Conservation (phyloP, 2,113 vertebrate species). For the Datnioides undecimradiatus region DNA sequence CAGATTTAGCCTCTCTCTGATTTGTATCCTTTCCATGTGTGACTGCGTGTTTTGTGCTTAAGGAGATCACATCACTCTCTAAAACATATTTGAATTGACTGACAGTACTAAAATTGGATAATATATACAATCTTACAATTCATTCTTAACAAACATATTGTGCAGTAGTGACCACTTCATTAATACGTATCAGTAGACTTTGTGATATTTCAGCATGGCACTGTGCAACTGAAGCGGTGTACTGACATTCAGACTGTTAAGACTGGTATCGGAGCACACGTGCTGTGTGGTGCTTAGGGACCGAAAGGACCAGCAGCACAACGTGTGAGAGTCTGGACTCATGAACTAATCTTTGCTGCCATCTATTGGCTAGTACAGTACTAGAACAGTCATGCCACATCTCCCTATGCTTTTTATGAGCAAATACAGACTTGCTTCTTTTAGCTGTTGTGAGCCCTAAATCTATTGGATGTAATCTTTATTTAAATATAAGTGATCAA, state of each 20-base stretch:
- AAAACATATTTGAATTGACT: neutral
- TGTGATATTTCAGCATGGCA: neutral
- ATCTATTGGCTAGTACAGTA: conserved; percentile 72
- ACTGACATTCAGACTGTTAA: conserved; percentile 21
- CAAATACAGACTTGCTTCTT: neutral
- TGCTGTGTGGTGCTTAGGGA: conserved; percentile 83
- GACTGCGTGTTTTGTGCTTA: neutral
- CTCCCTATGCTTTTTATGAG: neutral
- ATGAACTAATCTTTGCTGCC: conserved; percentile 78
- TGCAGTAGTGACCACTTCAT: neutral
- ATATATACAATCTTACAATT: neutral
- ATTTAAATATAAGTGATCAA: neutral
- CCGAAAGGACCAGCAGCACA: conserved; percentile 83
- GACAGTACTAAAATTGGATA: neutral
- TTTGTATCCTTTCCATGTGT: neutral
- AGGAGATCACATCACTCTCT: neutral
- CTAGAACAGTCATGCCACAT: neutral
- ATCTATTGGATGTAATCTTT: neutral
- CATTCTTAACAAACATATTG: neutral
- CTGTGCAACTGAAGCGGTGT: neutral
- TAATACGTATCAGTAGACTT: neutral
- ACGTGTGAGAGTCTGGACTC: conserved; percentile 25
- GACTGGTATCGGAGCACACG: conserved; percentile 42
- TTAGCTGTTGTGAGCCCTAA: neutral
- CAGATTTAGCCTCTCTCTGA: neutral